These are phyloP conservation scores for Forpus xanthops DNA, from an alignment of 2,797 vertebrate genomes.

Conservation along the genomic window DNA sequence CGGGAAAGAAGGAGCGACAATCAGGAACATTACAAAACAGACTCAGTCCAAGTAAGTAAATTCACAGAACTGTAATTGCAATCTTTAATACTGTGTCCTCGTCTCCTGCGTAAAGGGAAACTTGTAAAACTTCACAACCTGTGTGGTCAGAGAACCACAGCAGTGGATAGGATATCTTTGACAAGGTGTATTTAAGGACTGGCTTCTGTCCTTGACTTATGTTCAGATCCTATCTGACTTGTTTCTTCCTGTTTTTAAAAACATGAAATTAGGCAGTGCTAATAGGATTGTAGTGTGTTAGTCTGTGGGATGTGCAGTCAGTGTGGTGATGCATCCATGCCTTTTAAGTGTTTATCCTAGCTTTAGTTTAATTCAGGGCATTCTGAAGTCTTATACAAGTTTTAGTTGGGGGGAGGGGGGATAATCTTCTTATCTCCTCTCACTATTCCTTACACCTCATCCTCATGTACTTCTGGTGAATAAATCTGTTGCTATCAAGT, in stretches of 20 bases:
- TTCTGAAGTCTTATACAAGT: background rate
- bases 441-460: background rate
- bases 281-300: background rate
- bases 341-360: background rate
- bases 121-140: background rate
- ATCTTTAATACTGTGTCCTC: background rate
- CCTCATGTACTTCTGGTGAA: background rate
- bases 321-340: background rate
- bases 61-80: background rate
- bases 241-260: background rate
- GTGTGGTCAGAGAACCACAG: background rate
- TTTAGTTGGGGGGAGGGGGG: background rate
- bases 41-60: constrained; percentile 94
- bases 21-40: constrained; percentile 98
- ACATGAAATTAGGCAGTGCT: background rate
- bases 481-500: background rate
- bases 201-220: accelerated
- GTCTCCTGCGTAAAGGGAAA: accelerated
- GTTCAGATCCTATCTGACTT: background rate
- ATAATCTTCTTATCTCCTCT: background rate
- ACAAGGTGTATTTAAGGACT: background rate
- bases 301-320: background rate
- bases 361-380: background rate
- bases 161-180: background rate
- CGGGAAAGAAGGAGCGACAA: constrained; percentile 96